These are phyloP conservation scores for Tinea semifulvella DNA, from an alignment of 2,888 invertebrate species.

Conservation along the genomic window DNA sequence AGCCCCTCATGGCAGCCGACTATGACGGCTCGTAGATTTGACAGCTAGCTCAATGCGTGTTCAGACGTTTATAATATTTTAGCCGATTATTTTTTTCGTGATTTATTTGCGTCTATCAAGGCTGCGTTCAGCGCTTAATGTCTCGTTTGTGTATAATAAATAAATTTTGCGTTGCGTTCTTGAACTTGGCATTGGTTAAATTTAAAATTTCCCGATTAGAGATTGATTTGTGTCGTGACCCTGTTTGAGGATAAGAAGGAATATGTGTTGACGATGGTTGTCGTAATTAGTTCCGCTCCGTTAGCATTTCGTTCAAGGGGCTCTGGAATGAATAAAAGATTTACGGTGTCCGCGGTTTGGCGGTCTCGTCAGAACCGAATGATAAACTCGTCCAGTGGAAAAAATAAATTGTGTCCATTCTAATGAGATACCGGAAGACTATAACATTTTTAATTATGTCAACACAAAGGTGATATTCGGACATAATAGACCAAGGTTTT, in stretches of 20 bases:
- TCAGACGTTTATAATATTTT: slow-evolving; percentile 64
- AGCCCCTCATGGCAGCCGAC: slow-evolving; percentile 64
- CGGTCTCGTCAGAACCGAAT: slow-evolving; percentile 38
- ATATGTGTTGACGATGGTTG: slow-evolving; percentile 45
- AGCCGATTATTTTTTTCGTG: slow-evolving; percentile 45
- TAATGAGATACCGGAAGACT: slow-evolving; percentile 28
- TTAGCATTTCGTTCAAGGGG: slow-evolving; percentile 47
- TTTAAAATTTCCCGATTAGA: slow-evolving; percentile 30
- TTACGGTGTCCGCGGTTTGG: slow-evolving; percentile 32
- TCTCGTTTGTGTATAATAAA: slow-evolving; percentile 7
- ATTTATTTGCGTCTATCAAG: slow-evolving; percentile 11
- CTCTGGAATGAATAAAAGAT: slow-evolving; percentile 52
- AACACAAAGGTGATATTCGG: slow-evolving; percentile 40
- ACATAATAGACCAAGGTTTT: not conserved
- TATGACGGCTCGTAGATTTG: slow-evolving; percentile 69
- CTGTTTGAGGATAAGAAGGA: not conserved
- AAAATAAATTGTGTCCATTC: slow-evolving; percentile 34
- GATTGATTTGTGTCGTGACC: slow-evolving; percentile 45
- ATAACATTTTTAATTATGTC: slow-evolving; percentile 37
- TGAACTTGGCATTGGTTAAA: slow-evolving; percentile 43
- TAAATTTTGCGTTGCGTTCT: slow-evolving; percentile 34
- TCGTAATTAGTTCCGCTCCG: slow-evolving; percentile 53
- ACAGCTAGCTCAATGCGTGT: slow-evolving; percentile 69
- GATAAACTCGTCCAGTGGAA: slow-evolving; percentile 32
- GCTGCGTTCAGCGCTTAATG: not conserved